phyloP scores from a whole-genome alignment of 2,888 invertebrate species.

The Oscheius myriophilus region DNA sequence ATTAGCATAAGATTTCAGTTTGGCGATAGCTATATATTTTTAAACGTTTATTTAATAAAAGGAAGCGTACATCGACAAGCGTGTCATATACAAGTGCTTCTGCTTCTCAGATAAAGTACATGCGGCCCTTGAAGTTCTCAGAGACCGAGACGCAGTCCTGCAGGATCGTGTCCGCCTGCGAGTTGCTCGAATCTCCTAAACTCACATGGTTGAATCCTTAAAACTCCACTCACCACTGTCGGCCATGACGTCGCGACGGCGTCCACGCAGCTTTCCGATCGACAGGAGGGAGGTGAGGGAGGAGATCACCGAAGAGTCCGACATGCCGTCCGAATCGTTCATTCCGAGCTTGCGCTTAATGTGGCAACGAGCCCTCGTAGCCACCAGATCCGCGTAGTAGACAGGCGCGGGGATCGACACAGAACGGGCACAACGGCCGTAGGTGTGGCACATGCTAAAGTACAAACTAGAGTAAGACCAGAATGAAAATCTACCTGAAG shows the following conservation, averaged over 20 bases:
- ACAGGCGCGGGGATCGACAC: slow-evolving; percentile 66
- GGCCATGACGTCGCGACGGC: neutral
- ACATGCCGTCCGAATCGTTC: slow-evolving; percentile 42
- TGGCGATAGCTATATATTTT: no score
- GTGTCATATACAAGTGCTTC: neutral
- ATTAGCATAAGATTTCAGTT: no score
- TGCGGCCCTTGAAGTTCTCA: slow-evolving; percentile 58
- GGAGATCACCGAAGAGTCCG: slow-evolving; percentile 31
- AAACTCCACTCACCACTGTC: neutral
- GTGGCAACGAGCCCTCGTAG: slow-evolving; percentile 65
- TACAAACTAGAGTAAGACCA: neutral
- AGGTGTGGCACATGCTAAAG: slow-evolving; percentile 63
- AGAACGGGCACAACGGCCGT: slow-evolving; percentile 64
- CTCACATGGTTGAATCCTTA: no score
- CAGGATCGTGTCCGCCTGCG: slow-evolving; percentile 48
- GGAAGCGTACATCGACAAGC: slow-evolving; percentile 17
- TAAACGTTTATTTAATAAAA: slow-evolving; percentile 5
- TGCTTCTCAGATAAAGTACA: slow-evolving; percentile 58
- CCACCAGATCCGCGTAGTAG: slow-evolving; percentile 66
- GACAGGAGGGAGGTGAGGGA: slow-evolving; percentile 48
- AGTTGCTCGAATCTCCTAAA: slow-evolving; percentile 9
- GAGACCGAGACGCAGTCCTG: slow-evolving; percentile 61
- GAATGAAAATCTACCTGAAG: slow-evolving; percentile 36
- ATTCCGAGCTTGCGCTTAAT: slow-evolving; percentile 62
- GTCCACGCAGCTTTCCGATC: slow-evolving; percentile 30